These are phyloP conservation scores for Dioctria linearis DNA, from an alignment of 2,888 invertebrate species.

Conservation along the genomic window DNA sequence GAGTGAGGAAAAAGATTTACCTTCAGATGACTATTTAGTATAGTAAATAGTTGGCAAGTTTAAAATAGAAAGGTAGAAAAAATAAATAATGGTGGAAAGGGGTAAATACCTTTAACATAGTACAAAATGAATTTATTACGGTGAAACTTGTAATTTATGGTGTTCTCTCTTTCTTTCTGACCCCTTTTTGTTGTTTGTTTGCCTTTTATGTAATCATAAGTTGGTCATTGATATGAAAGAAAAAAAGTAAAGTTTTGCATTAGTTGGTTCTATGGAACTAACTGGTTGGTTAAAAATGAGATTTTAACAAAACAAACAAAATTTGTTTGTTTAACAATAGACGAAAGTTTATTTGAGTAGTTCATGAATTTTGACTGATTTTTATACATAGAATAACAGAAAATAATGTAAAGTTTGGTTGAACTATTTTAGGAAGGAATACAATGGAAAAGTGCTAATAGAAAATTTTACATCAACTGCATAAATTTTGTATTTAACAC, in stretches of 20 bases:
- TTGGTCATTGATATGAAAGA: constrained; percentile 31
- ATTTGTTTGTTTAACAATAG: not conserved
- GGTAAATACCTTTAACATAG: constrained; percentile 2
- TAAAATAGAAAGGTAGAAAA: not conserved
- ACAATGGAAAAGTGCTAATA: no score
- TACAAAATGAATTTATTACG: constrained; percentile 32
- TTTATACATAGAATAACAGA: constrained; percentile 18
- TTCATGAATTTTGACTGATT: constrained; percentile 47
- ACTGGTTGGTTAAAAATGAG: constrained; percentile 24
- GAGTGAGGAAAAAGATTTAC: constrained; percentile 26
- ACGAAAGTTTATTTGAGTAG: not conserved
- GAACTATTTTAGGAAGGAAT: not conserved
- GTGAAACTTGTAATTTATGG: constrained; percentile 37
- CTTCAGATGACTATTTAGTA: not conserved
- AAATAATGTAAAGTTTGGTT: not conserved
- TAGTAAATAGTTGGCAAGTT: constrained; percentile 3
- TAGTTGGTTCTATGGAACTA: constrained; percentile 5
- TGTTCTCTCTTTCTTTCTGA: not conserved
- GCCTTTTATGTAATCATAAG: constrained; percentile 17
- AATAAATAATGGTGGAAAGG: constrained; percentile 27
- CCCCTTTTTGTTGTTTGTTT: constrained; percentile 40
- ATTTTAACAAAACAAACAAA: constrained; percentile 16
- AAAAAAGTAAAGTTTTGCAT: constrained; percentile 35
- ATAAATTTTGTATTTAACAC: no score
- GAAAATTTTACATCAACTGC: no score